Base-by-base conservation (phyloP, 2,113 vertebrate species). In the Oreochromis tanganicae region DNA sequence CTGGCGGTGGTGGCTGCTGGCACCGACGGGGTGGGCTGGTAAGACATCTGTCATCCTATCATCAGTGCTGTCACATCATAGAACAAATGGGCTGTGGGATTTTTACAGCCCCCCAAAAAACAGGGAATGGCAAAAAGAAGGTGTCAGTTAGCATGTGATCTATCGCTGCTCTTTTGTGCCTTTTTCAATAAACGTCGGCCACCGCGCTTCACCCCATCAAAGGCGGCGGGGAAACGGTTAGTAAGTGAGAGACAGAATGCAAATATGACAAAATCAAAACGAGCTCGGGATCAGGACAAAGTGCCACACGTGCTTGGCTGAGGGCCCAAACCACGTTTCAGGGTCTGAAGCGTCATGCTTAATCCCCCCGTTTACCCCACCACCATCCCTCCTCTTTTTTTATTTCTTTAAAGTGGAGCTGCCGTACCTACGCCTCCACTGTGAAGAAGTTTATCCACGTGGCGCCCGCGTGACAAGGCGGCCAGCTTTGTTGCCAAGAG, bases 401-500 rank as follows among this genome's bases (percentile, higher is more conserved):
- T 88, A 56, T 87, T 19, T 75, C 38, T 19, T 75, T 71, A 43
- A 71, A 71, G 36, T 43, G 66, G 66, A 7, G 66, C 38, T 90
- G 88, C 90, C 80, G 80, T 93, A 91, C 95, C 89, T 96, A 94
- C 92, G 94, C 92, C 80, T 88, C 91, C 88, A 94, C 89, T 94
- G 88, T 61, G 87, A 93, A 93, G 92, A 96, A 95, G 92, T 96
- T 95, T 91, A 92, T 96, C 91, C 90, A 86, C 85, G 90, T 93
- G 91, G 84, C 34, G 82, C 80, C 79, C 46, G 80, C 38, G 82
- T 96, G 94, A 94, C 93, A 94, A 96, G 91, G 87, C 84, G 73
- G 81, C 82, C 4, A 55, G 91, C 94, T 95, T 96, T 95, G 94
- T 95, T 94, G 92, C 94, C 91, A 75, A 89, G 85, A 91, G 90